Base-by-base conservation (phyloP, 2,113 vertebrate species). In the Myotis brandtii region DNA sequence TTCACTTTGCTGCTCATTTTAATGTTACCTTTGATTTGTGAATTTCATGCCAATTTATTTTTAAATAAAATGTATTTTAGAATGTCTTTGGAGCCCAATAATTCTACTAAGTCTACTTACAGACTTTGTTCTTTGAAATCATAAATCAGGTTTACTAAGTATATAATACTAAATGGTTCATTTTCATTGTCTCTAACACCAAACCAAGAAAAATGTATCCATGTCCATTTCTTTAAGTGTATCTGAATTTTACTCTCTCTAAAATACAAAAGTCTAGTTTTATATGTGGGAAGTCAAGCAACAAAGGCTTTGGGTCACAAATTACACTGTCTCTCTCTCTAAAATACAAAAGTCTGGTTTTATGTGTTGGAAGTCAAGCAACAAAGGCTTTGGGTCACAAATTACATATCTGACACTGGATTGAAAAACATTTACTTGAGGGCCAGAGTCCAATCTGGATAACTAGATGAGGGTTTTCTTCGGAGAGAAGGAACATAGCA, bases 211-310 rank as follows among this genome's bases (percentile, higher is more conserved):
- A 90, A 93, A 80, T 86, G 2, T 69, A 88, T 86, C 25, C 40
- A 52, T 64, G 43, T 2, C n/a, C 32, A 12, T 11, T 80, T 17
- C 52, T 90, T 81, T 50, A 76, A 64, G 13, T 37, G 5, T 59
- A 34, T 75, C 89, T 48, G 32, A 95, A 89, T 97, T 91, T 89
- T 50, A 67, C n/a, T n/a, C n/a, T n/a, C n/a, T n/a, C n/a, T n/a
- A n/a, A n/a, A n/a, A n/a, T n/a, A n/a, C n/a, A n/a, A n/a, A n/a
- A n/a, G n/a, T n/a, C n/a, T n/a, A n/a, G n/a, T n/a, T n/a, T n/a
- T n/a, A n/a, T n/a, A n/a, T n/a, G n/a, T n/a, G n/a, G n/a, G n/a
- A n/a, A n/a, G n/a, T n/a, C n/a, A n/a, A n/a, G n/a, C n/a, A n/a
- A n/a, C n/a, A n/a, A n/a, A n/a, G n/a, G n/a, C n/a, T n/a, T n/a